Evolutionary conservation across 2,797 vertebrate genomes (phyloP), one percentile per base, ranked within the genome.

Genomic region (Parotocinclus haroldoi): DNA sequence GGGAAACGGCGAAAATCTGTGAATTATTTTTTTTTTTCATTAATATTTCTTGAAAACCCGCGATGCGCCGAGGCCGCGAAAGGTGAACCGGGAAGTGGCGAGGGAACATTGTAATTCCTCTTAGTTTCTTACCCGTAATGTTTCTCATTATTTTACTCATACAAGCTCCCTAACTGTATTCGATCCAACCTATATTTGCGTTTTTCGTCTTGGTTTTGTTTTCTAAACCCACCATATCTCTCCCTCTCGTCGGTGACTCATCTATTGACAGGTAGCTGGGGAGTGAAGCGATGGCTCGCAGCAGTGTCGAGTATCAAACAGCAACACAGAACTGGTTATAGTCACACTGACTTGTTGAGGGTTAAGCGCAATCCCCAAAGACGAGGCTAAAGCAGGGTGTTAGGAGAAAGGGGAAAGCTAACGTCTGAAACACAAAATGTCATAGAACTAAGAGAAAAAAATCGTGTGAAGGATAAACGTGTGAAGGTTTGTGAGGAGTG

Each of bases 251-350:
- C n/a, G 60, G 73, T 78, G 76, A 78, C 76, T 76, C 71, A 76
- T 76, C 57, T 76, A 71, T 76, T 73, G 70, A 75, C 57, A 76
- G 60, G 63, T 68, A 73, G 65, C 61, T 72, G 55, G 62, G 44
- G 58, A 72, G 66, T 58, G 66, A 66, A 58, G 52, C 39, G 61
- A 59, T 40, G 48, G 52, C 70, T 61, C 49, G 66, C 54, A 74
- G 73, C 53, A 58, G 58, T 46, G 45, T 46, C 42, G 45, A 54
- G 38, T 12, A 27, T 19, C 27, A 60, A 44, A 37, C n/a, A 54
- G 14, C 37, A 49, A 40, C 44, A 44, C 44, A 58, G 37, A 48
- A 44, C 12, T 44, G 52, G 44, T 61, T 61, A 42, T 55, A 44
- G 51, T 56, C 51, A 61, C 50, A 49, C 36, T 49, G 63, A 44